These are phyloP conservation scores for Drosophila nr. perissopoda DNA, from an alignment of 2,888 invertebrate genomes.

Conservation along the genomic window DNA sequence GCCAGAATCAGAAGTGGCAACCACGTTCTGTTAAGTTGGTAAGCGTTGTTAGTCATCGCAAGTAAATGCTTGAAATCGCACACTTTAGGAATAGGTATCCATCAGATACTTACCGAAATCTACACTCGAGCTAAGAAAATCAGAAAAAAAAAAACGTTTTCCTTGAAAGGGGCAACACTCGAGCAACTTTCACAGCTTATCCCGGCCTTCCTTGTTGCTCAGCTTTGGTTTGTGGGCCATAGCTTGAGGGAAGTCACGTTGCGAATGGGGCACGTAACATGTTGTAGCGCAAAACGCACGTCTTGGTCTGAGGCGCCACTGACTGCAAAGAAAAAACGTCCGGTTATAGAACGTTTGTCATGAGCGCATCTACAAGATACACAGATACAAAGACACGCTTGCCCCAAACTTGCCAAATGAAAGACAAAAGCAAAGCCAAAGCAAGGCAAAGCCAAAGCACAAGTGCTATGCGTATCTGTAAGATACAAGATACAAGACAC, in stretches of 20 bases:
- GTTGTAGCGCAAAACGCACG: slow-evolving; percentile 57
- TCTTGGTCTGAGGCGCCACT: slow-evolving; percentile 69
- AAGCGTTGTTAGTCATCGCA: background rate
- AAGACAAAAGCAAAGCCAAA: slow-evolving; percentile 32
- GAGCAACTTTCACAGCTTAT: slow-evolving; percentile 2
- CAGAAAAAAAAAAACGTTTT: background rate
- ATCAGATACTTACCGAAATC: background rate
- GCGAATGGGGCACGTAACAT: slow-evolving; percentile 72
- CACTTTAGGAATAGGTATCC: background rate
- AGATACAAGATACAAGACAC: slow-evolving; percentile 60
- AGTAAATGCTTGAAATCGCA: background rate
- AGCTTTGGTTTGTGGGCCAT: slow-evolving; percentile 48
- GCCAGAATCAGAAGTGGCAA: background rate
- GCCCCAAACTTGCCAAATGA: slow-evolving; percentile 20
- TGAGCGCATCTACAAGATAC: slow-evolving; percentile 38
- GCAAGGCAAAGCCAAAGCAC: slow-evolving; percentile 32
- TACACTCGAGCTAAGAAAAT: background rate
- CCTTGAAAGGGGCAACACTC: slow-evolving; percentile 5
- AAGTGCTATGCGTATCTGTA: slow-evolving; percentile 67
- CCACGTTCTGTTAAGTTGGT: background rate
- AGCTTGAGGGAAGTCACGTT: slow-evolving; percentile 71
- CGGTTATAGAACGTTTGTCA: slow-evolving; percentile 70
- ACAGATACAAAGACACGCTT: slow-evolving; percentile 9
- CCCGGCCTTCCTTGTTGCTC: background rate
- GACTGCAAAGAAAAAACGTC: slow-evolving; percentile 45